These are phyloP conservation scores for Torymus texanus DNA, from an alignment of 2,888 invertebrate genomes.

Conservation along the genomic window DNA sequence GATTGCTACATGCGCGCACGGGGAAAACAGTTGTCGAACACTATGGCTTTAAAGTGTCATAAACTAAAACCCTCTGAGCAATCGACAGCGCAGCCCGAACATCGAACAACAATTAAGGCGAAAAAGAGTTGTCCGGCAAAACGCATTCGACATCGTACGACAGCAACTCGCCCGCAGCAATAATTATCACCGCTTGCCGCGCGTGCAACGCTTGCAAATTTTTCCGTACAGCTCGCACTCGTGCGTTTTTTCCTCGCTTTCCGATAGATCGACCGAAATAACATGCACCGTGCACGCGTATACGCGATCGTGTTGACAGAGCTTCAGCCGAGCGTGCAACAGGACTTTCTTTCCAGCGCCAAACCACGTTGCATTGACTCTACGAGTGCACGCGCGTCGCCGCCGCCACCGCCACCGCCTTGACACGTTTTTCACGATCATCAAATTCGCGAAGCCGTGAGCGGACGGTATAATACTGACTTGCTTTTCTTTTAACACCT, in stretches of 20 bases:
- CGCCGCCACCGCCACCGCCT: constrained; percentile 8
- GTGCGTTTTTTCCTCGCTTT: neutral
- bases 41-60: too few relatives aligned
- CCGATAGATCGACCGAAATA: constrained; percentile 32
- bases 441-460: constrained; percentile 22
- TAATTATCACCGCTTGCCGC: constrained; percentile 19
- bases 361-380: constrained; percentile 24
- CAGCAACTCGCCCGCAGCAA: constrained; percentile 2
- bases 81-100: neutral
- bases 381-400: neutral
- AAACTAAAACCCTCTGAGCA: too few relatives aligned
- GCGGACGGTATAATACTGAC: neutral
- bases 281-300: constrained; percentile 5
- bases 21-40: too few relatives aligned
- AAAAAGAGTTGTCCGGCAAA: neutral
- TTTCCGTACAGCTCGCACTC: neutral
- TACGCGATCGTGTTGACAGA: too few relatives aligned
- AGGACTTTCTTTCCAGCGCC: constrained; percentile 33
- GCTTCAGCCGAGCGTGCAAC: neutral
- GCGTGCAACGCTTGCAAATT: constrained; percentile 37
- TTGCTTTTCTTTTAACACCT: neutral
- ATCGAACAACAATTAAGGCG: neutral
- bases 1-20: too few relatives aligned
- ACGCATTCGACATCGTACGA: neutral
- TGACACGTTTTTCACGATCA: constrained; percentile 45